A percentile compares a stretch with the other conserved stretches of the same genome.
Conservation (phyloP, 2,797 vertebrate genomes). For the Pelochelys cantorii region DNA sequence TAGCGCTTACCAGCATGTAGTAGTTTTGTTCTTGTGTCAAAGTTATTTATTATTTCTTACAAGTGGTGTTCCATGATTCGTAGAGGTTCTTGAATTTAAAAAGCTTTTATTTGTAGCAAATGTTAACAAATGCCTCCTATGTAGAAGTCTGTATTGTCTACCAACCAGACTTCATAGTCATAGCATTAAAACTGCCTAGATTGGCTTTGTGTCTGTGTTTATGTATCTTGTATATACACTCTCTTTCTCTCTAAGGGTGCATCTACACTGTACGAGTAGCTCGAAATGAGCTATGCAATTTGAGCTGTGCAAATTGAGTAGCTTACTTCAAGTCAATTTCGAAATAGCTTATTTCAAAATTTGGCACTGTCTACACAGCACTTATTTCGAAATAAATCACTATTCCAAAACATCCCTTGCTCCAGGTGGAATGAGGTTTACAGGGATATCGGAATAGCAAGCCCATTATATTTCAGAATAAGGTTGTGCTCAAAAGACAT, state of each 20-base stretch:
- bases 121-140: slow-evolving; percentile 55
- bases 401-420: no score
- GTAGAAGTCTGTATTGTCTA: slow-evolving; percentile 50
- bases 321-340: no score
- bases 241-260: neutral
- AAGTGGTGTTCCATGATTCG: slow-evolving; percentile 72
- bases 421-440: no score
- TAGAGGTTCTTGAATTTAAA: slow-evolving; percentile 61
- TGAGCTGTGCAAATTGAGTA: no score
- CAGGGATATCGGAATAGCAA: no score
- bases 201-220: neutral
- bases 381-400: no score
- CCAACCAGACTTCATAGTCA: neutral
- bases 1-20: slow-evolving; percentile 69
- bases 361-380: no score
- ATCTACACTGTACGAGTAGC: no score
- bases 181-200: neutral
- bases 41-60: slow-evolving; percentile 68
- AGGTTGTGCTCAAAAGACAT: no score
- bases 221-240: slow-evolving; percentile 50
- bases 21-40: slow-evolving; percentile 60
- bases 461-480: no score
- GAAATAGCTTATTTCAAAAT: no score
- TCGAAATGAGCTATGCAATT: no score
- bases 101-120: slow-evolving; percentile 65